Evolutionary conservation across 1,140 invertebrate species (phyloP), one percentile per base, ranked within the genome.

Genomic region (Ceratina australensis): DNA sequence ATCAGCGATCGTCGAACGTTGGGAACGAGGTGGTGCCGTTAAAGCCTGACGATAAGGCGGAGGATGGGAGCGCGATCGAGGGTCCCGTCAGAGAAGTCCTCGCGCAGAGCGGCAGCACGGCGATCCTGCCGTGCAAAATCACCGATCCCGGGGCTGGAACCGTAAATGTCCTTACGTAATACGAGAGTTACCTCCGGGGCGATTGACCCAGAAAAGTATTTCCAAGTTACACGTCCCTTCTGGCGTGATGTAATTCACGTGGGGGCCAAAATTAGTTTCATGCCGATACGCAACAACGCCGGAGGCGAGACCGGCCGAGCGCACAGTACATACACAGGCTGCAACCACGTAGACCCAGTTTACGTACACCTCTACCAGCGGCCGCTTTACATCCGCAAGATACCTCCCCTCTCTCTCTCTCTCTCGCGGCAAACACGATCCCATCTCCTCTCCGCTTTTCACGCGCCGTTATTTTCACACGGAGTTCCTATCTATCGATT

Each of bases 71-170:
- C 33, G 33, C 33, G 33, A 54, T 72, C 68, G 84, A 89, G 81
- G 84, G 86, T 74, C 85, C 89, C 77, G 72, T 89, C 73, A 89
- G 83, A 49, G 93, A 95, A 50, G 94, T 96, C 54, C 93, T 94
- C n/a, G 95, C 95, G 22, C 95, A 96, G 90, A 95, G 93, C 76
- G 95, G 95, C 68, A 94, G 95, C 54, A 95, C 95, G 18, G 95
- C 95, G 56, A 94, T 93, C 72, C 91, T 96, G 60, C 95, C 95
- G 26, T 96, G 95, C 90, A 94, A 94, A 84, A 94, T 95, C 57
- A 93, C 93, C 83, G 95, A 95, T 83, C 93, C 94, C 74, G 94
- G 94, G 42, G 95, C 94, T 68, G 95, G 95, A 81, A 95, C 95
- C 88, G 95, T 96, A 93, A 95, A 95, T 93, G 63, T 83, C 56